These are phyloP conservation scores for Anoplolepis gracilipes DNA, from an alignment of 1,140 invertebrate species.

Conservation along the genomic window DNA sequence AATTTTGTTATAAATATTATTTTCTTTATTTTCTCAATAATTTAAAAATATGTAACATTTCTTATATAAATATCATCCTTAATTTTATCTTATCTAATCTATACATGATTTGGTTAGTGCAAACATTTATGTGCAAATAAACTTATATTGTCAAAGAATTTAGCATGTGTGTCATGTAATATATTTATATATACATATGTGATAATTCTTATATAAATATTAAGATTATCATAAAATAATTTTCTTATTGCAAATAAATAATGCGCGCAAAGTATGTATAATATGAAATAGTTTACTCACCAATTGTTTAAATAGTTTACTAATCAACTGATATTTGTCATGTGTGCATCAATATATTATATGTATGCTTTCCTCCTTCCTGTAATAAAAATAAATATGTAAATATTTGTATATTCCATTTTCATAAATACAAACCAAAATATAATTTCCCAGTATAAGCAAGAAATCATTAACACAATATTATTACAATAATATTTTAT, in stretches of 20 bases:
- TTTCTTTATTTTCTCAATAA: constrained; percentile 1
- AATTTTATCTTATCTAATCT: not conserved
- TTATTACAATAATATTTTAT: no score
- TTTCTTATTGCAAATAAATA: constrained; percentile 19
- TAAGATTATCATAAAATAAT: not conserved
- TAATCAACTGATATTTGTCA: no score
- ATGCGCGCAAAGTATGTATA: not conserved
- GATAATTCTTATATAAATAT: not conserved
- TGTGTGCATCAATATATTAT: no score
- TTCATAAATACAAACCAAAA: no score
- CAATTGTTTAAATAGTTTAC: no score
- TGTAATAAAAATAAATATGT: no score
- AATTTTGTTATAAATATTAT: not conserved
- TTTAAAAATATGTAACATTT: not conserved
- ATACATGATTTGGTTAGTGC: not conserved
- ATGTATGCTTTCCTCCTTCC: no score
- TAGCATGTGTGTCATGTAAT: not conserved
- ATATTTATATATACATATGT: no score
- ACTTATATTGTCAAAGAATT: not conserved
- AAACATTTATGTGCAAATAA: no score
- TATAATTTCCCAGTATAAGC: no score
- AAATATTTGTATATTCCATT: no score
- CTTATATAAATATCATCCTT: not conserved
- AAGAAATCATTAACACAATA: no score
- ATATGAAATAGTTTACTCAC: constrained; percentile 14